phyloP scores from a whole-genome alignment of 2,888 invertebrate species.

The Rotaria sp. region DNA sequence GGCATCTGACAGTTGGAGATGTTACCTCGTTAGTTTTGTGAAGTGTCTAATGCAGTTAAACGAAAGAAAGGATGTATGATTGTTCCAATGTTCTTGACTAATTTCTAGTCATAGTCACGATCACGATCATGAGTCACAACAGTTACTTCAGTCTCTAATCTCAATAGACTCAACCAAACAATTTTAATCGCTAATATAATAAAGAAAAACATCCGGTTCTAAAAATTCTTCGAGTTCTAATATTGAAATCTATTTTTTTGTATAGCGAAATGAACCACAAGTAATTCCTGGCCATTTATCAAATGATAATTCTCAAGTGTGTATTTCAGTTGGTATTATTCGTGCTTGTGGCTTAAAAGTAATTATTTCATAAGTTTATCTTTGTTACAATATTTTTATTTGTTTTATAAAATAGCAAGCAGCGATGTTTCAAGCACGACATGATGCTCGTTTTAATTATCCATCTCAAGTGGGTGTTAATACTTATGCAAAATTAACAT shows the following conservation, averaged over 20 bases:
- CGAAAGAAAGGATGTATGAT: no score
- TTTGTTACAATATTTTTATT: background rate
- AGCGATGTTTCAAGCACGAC: conserved; percentile 46
- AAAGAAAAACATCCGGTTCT: no score
- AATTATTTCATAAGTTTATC: conserved; percentile 12
- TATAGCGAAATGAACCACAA: conserved; percentile 46
- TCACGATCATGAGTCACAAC: no score
- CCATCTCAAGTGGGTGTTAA: conserved; percentile 53
- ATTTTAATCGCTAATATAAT: no score
- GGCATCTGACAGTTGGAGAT: no score
- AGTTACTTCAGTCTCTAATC: no score
- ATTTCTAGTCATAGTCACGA: no score
- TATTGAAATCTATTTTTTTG: conserved; percentile 20
- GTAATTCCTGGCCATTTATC: conserved; percentile 45
- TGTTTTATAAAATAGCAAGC: conserved; percentile 42
- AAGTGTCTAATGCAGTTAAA: no score
- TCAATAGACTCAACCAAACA: no score
- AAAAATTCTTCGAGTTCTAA: background rate
- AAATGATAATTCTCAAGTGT: conserved; percentile 45
- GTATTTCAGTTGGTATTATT: conserved; percentile 48
- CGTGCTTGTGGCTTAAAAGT: conserved; percentile 52
- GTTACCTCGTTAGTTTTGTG: no score
- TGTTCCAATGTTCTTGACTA: no score
- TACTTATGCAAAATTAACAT: conserved; percentile 48
- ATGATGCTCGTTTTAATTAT: conserved; percentile 49